Evolutionary conservation across 2,888 invertebrate species (phyloP).

Genomic region (Pachycephus smyrnensis): DNA sequence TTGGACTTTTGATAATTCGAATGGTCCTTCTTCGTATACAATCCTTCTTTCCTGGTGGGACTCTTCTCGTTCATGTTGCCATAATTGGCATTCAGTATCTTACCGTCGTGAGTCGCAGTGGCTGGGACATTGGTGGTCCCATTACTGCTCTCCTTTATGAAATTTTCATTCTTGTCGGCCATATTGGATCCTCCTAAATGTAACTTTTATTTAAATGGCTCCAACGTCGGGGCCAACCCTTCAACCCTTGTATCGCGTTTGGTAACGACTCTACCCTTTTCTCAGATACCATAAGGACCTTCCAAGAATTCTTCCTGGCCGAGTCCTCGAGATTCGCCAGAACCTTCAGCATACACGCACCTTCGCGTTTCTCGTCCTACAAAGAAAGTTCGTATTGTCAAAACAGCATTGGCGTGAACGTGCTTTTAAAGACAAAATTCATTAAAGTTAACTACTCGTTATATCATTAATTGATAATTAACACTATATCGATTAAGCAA

Average conservation of each 20-base stretch:
- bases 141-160: constrained; percentile 27
- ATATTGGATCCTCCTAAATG: constrained; percentile 53
- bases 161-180: constrained; percentile 50
- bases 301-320: constrained; percentile 40
- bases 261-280: constrained; percentile 42
- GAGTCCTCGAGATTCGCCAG: constrained; percentile 26
- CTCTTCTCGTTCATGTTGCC: constrained; percentile 25
- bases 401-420: neutral
- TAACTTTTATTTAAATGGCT: constrained; percentile 55
- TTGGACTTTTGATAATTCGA: constrained; percentile 35
- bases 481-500: neutral
- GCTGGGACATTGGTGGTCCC: neutral
- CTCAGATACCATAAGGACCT: constrained; percentile 63
- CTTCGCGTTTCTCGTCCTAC: constrained; percentile 43
- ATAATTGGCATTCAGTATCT: constrained; percentile 14
- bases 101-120: constrained; percentile 8
- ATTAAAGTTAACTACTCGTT: too few species aligned
- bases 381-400: constrained; percentile 4
- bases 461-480: neutral
- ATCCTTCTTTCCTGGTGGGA: constrained; percentile 36
- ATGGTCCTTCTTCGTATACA: constrained; percentile 39
- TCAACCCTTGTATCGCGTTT: constrained; percentile 58
- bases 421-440: neutral
- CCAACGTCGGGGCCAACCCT: constrained; percentile 64
- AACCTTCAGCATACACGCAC: constrained; percentile 58